Base-by-base conservation (phyloP, 2,797 vertebrate species). In the Sebastes vulpes region DNA sequence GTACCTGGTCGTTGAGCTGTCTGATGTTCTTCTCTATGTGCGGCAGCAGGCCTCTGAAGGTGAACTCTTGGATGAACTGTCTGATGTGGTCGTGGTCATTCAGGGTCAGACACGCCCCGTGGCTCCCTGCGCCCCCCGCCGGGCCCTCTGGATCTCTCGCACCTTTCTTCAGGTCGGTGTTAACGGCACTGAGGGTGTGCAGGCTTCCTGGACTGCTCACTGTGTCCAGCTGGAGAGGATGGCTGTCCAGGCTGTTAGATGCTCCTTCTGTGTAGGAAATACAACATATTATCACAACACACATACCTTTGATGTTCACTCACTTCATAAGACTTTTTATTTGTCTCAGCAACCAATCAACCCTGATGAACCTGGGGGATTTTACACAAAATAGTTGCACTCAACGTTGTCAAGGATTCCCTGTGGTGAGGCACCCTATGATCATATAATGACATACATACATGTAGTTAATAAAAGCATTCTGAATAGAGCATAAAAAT, bases 1-100 rank as follows among this genome's bases (percentile, higher is more conserved):
- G 2, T 89, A 99, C 99, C 98, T 99, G 99, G 93, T 99, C 99
- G n/a, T 99, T 99, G 65, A 99, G 97, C 70, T 99, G 98, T 14
- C 98, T 91, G 89, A 99, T 99, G 86, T 98, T 99, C 94, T 99
- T 99, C 94, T 99, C 98, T 60, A 99, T 95, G 88, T 99, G 99
- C 1, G 99, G 98, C 81, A 99, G 83, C 88, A 99, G 97, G 32
- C 98, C 98, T 68, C 98, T 96, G 93, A 99, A 99, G 3, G 98
- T 99, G 90, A 99, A 99, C 88, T 99, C 99, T 74, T 99, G 98
- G 88, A 99, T 96, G 85, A 99, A 99, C 82, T 99, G 98, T 46
- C 99, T 95, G 91, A 99, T 98, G 89, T 96, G 96, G 90, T 99
- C 98, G 0, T 99, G 99, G 94, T 99, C 99, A 3, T 96, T 98